These are phyloP conservation scores for Melanotaenia trifasciata DNA, from an alignment of 2,797 vertebrate species.

Conservation along the genomic window DNA sequence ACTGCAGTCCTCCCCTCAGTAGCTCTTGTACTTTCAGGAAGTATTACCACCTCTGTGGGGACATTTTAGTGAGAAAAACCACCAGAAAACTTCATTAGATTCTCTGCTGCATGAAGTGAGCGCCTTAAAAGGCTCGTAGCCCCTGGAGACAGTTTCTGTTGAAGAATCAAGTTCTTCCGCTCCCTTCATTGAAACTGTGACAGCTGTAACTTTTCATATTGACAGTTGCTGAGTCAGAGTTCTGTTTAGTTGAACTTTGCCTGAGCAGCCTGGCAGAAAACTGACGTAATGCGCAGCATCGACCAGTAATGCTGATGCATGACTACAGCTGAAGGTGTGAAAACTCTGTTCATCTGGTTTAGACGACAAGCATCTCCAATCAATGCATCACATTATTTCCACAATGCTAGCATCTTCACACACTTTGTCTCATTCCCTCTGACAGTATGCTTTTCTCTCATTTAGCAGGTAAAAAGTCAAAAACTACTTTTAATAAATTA, in stretches of 20 bases:
- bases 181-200: conserved; percentile 5
- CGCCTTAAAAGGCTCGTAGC: not conserved
- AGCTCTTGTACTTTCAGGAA: not conserved
- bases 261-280: conserved; percentile 8
- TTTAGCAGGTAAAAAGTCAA: not conserved
- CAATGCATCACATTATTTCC: not conserved
- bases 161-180: not conserved
- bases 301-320: not conserved
- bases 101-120: not conserved
- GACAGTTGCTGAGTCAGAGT: not conserved
- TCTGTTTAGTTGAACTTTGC: conserved; percentile 9
- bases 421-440: not conserved
- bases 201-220: not conserved
- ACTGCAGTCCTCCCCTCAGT: not conserved
- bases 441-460: not conserved
- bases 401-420: not conserved
- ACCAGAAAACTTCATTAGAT: not conserved
- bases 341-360: conserved; percentile 2
- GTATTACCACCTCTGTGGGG: not conserved
- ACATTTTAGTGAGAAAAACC: not conserved
- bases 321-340: conserved; percentile 1
- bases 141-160: conserved; percentile 1
- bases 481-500: conserved; percentile 21
- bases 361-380: not conserved
- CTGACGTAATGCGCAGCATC: not conserved